Conservation (phyloP, 2,113 vertebrate genomes). For the Gymnobelideus leadbeateri region DNA sequence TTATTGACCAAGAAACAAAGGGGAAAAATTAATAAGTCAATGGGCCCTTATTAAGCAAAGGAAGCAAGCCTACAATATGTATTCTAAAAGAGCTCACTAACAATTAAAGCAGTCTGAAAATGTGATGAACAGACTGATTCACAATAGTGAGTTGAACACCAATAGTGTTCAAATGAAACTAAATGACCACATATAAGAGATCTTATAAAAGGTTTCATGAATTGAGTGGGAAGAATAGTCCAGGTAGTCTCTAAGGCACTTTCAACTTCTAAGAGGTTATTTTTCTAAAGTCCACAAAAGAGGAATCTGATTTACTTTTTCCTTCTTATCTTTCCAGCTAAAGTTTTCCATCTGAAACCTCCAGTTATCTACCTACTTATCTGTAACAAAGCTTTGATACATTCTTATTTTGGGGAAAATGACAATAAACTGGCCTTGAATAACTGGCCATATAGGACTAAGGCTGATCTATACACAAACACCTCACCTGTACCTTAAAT, state of each 20-base stretch:
- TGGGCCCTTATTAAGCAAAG: not conserved
- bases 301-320: not conserved
- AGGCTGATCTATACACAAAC: not conserved
- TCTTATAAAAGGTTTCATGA: not conserved
- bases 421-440: not conserved
- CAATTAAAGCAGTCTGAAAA: not conserved
- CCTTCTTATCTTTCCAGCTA: not conserved
- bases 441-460: not conserved
- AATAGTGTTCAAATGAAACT: not conserved
- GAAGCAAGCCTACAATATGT: not conserved
- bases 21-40: not conserved
- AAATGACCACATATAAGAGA: not conserved
- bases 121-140: not conserved
- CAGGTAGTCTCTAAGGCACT: not conserved
- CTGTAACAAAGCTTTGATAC: not conserved
- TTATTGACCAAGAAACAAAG: not conserved
- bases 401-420: not conserved
- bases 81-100: not conserved
- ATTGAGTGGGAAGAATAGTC: not conserved
- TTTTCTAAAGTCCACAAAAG: not conserved
- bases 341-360: not conserved
- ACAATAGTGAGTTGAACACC: not conserved
- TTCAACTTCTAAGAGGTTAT: not conserved
- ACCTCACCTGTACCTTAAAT: not conserved
- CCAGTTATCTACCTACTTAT: not conserved